These are phyloP conservation scores for Chironomus tentans DNA, from an alignment of 2,888 invertebrate species.

Conservation along the genomic window DNA sequence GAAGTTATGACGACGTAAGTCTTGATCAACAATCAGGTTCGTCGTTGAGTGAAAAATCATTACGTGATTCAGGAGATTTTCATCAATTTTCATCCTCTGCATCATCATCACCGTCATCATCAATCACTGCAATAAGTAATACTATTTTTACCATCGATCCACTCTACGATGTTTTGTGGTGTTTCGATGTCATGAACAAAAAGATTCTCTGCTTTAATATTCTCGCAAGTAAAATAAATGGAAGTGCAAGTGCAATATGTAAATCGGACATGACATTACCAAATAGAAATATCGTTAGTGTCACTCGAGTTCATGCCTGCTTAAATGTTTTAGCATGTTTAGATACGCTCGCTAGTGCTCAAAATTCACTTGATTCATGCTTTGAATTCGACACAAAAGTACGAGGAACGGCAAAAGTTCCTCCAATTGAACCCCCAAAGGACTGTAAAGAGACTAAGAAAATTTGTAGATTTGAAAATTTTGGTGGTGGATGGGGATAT, in stretches of 20 bases:
- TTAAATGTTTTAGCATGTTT: constrained; percentile 81
- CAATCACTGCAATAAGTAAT: constrained; percentile 14
- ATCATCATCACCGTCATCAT: constrained; percentile 24
- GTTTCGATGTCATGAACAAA: constrained; percentile 58
- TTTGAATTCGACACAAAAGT: constrained; percentile 16
- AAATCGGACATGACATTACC: constrained; percentile 78
- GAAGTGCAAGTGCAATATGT: constrained; percentile 49
- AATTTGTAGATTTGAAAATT: constrained; percentile 86
- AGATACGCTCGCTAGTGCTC: constrained; percentile 76
- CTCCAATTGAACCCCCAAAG: constrained; percentile 40
- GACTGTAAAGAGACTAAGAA: constrained; percentile 67
- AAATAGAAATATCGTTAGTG: constrained; percentile 54
- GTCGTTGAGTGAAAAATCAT: not conserved
- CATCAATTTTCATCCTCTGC: constrained; percentile 6
- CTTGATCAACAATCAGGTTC: not conserved
- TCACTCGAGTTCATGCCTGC: constrained; percentile 81
- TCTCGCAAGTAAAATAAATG: constrained; percentile 59
- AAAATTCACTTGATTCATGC: constrained; percentile 43
- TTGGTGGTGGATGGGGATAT: constrained; percentile 98
- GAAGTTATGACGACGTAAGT: not conserved
- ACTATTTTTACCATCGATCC: constrained; percentile 59
- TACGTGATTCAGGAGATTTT: not conserved
- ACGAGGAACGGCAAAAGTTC: constrained; percentile 36
- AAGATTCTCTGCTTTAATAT: constrained; percentile 71
- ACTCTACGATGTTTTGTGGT: constrained; percentile 88